Evolutionary conservation across 1,140 invertebrate genomes (phyloP).

Genomic region (Drosophila nebulosa): DNA sequence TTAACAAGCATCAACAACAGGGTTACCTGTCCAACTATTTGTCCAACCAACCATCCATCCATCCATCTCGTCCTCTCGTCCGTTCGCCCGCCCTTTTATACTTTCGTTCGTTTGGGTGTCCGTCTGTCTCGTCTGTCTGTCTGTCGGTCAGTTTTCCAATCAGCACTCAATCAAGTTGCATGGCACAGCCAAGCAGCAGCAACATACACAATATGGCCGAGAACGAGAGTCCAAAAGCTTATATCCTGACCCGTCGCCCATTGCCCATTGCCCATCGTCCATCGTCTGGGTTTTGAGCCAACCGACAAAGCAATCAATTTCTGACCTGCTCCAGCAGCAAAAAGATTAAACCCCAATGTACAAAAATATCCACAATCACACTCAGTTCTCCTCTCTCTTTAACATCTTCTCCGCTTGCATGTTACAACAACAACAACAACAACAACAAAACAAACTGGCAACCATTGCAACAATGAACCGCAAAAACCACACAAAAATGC

Average conservation of each 20-base stretch:
- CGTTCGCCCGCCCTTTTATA: too few species aligned
- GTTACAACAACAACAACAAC: constrained; percentile 54
- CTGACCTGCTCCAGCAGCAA: constrained; percentile 41
- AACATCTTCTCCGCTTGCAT: constrained; percentile 59
- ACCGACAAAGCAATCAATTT: constrained; percentile 78
- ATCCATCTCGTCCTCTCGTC: background rate
- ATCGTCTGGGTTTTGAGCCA: constrained; percentile 50
- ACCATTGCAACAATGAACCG: constrained; percentile 55
- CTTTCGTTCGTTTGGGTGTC: too few species aligned
- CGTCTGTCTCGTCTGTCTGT: constrained; percentile 11
- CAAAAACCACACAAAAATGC: constrained; percentile 63
- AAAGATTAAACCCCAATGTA: constrained; percentile 55
- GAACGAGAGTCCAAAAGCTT: constrained; percentile 23
- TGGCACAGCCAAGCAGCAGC: constrained; percentile 57
- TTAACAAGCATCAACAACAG: constrained; percentile 53
- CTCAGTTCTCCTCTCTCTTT: constrained; percentile 60
- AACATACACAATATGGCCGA: constrained; percentile 61
- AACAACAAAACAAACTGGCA: constrained; percentile 20
- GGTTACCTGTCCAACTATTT: constrained; percentile 26
- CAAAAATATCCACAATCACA: constrained; percentile 48
- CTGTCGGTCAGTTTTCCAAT: constrained; percentile 67
- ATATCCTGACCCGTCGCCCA: constrained; percentile 27
- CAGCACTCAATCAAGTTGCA: constrained; percentile 68
- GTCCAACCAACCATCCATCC: background rate
- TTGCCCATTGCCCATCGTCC: too few species aligned